Percentiles rank a stretch among this genome's conserved stretches.
Evolutionary conservation across 2,888 invertebrate genomes (phyloP).

Genomic region (Dasypogon diadema): DNA sequence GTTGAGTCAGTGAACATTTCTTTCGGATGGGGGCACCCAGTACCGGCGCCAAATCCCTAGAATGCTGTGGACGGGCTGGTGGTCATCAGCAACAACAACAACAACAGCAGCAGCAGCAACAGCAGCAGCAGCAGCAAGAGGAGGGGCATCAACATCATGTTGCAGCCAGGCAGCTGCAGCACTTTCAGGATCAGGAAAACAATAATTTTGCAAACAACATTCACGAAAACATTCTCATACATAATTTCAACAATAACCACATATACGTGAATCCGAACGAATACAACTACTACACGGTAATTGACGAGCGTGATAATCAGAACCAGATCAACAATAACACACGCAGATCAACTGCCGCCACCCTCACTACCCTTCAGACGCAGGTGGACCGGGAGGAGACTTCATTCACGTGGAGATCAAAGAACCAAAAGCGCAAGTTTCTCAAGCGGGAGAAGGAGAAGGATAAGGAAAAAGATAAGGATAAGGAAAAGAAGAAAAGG

Average conservation of each 20-base stretch:
- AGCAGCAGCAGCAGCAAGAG: slow-evolving; percentile 40
- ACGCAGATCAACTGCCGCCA: slow-evolving; percentile 57
- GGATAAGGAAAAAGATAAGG: slow-evolving; percentile 30
- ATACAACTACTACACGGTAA: slow-evolving; percentile 53
- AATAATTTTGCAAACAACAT: slow-evolving; percentile 55
- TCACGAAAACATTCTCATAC: slow-evolving; percentile 23
- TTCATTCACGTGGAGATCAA: not conserved
- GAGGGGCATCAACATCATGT: slow-evolving; percentile 46
- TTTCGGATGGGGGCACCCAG: slow-evolving; percentile 54
- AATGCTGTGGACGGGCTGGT: slow-evolving; percentile 50
- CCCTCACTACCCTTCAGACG: slow-evolving; percentile 27
- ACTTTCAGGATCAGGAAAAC: slow-evolving; percentile 59
- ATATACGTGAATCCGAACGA: slow-evolving; percentile 57
- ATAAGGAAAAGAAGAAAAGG: slow-evolving; percentile 24
- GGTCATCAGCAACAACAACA: slow-evolving; percentile 33
- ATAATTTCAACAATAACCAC: slow-evolving; percentile 58
- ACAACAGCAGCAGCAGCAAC: slow-evolving; percentile 19
- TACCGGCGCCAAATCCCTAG: slow-evolving; percentile 47
- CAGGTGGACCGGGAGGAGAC: not conserved
- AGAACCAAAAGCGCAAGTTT: slow-evolving; percentile 20
- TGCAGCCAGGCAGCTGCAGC: slow-evolving; percentile 48
- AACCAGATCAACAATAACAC: slow-evolving; percentile 23
- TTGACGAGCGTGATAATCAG: slow-evolving; percentile 54
- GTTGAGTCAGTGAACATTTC: not conserved
- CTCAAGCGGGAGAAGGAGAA: slow-evolving; percentile 17